Evolutionary conservation across 1,140 invertebrate species (phyloP).

Genomic region (Centruroides vittatus): DNA sequence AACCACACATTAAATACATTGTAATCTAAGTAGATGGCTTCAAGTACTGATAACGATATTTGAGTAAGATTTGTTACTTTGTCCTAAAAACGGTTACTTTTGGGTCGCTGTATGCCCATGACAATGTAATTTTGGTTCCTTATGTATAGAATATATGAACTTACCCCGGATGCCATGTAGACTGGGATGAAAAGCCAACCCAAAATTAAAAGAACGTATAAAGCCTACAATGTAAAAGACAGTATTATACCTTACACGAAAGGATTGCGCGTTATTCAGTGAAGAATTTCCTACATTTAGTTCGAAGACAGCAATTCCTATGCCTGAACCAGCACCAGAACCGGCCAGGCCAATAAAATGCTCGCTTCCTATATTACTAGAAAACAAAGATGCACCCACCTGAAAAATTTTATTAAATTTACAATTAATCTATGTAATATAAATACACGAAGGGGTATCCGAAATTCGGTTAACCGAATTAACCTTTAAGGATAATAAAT

Average conservation of each 20-base stretch:
- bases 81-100: too few species aligned
- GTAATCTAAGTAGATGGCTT: too few species aligned
- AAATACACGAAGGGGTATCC: too few species aligned
- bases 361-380: conserved; percentile 43
- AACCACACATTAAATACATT: too few species aligned
- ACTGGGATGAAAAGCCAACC: conserved; percentile 38
- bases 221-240: conserved; percentile 23
- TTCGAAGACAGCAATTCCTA: conserved; percentile 40
- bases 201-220: conserved; percentile 30
- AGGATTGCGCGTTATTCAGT: neutral
- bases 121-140: too few species aligned
- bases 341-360: conserved; percentile 45
- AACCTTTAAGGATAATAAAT: too few species aligned
- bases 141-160: neutral
- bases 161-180: conserved; percentile 11
- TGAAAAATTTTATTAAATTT: conserved; percentile 22
- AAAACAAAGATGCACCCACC: conserved; percentile 44
- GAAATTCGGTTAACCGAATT: too few species aligned
- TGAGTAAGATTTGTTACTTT: too few species aligned
- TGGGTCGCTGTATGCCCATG: too few species aligned
- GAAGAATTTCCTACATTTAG: conserved; percentile 32
- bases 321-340: conserved; percentile 33
- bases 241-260: neutral
- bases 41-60: too few species aligned
- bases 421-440: too few species aligned